These are phyloP conservation scores for Amaurobius ferox DNA, from an alignment of 2,888 invertebrate species.

Conservation along the genomic window DNA sequence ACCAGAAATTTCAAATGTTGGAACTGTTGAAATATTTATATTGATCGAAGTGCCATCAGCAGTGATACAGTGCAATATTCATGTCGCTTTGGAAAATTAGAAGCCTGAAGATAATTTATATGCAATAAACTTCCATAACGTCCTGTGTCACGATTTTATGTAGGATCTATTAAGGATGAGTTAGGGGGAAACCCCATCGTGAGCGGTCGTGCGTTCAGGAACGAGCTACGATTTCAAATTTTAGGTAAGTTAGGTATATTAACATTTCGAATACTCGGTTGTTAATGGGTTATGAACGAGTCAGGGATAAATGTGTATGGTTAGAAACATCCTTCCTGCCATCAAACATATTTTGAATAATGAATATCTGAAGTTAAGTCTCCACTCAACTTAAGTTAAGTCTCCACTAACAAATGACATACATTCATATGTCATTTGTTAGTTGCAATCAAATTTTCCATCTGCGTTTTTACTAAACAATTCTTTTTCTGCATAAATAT, in stretches of 20 bases:
- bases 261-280: neutral
- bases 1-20: neutral
- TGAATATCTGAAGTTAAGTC: too few species aligned
- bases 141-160: neutral
- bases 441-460: too few species aligned
- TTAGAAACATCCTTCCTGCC: too few species aligned
- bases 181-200: neutral
- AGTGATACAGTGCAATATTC: constrained; percentile 24
- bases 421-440: too few species aligned
- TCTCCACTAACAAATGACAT: too few species aligned
- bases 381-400: too few species aligned
- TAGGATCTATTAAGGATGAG: neutral
- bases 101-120: constrained; percentile 19
- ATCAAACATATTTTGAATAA: too few species aligned
- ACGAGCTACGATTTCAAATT: neutral
- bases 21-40: neutral
- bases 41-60: neutral
- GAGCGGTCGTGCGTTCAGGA: neutral
- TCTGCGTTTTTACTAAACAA: too few species aligned
- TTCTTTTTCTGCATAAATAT: too few species aligned
- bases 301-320: neutral
- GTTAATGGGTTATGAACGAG: neutral
- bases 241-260: neutral
- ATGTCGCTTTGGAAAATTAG: constrained; percentile 24
- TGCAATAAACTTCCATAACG: constrained; percentile 35